Evolutionary conservation across 2,113 vertebrate genomes (phyloP), one percentile per base, ranked within the genome.

Genomic region (Numida meleagris): DNA sequence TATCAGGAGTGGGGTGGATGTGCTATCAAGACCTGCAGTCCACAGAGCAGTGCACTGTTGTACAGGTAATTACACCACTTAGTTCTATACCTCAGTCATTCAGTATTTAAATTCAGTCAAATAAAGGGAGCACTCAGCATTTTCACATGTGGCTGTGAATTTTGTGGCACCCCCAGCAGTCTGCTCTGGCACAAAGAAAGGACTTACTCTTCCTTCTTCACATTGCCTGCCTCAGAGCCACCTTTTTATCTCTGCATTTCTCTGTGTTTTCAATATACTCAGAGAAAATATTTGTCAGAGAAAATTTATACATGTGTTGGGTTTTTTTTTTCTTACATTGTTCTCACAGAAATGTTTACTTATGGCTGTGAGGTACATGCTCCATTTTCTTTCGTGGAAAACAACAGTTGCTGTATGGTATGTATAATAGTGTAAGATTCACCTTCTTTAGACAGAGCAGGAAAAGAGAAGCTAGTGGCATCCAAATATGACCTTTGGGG

Each of bases 361-460:
- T 70, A 66, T 79, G 50, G 24, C 71, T 91, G 38, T 3, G 3
- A 91, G 71, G 59, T 68, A 7, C 63, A 82, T 2, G 1, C 50
- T 91, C 45, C 50, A 29, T 79, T 89, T 80, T 91, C 55, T 8
- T 85, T 91, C 75, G 45, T 31, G 43, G 75, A 86, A 93, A 95
- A 85, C 61, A 94, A 90, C 55, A 93, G 62, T 82, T 93, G 74
- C 59, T 67, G 15, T 58, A 89, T 3, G 31, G 53, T 63, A 74
- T 77, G 75, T 67, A 85, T 74, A 88, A 58, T 83, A 62, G 50
- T n/a, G 36, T 42, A 73, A 93, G 67, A 86, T 91, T 81, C 72
- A 92, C 81, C 72, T 84, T 86, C 75, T 95, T 77, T 61, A 68
- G 77, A 93, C 76, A 61, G 72, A 80, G 77, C 51, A 58, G 70